A percentile compares a stretch with the other conserved stretches of the same genome.
These are phyloP conservation scores for Xiphophorus hellerii DNA, from an alignment of 2,113 vertebrate genomes.

Conservation along the genomic window DNA sequence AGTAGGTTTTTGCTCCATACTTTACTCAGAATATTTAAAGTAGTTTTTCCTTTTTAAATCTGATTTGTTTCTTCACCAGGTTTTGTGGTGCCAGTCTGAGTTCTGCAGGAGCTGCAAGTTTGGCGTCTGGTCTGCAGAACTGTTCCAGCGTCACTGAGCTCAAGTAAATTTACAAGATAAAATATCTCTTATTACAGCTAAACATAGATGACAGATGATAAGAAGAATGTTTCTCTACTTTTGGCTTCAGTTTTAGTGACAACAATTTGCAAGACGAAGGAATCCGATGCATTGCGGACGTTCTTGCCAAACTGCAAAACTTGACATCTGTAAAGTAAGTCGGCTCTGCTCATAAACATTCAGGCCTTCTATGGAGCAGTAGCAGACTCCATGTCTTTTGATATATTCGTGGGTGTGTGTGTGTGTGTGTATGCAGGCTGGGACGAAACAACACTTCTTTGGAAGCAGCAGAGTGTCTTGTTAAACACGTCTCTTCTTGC, in stretches of 20 bases:
- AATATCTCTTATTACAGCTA: not conserved
- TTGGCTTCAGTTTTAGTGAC: constrained; percentile 82
- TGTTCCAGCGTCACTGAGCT: constrained; percentile 85
- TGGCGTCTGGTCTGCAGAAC: constrained; percentile 77
- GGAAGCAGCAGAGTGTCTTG: constrained; percentile 71
- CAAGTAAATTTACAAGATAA: constrained; percentile 74
- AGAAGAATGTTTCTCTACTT: constrained; percentile 2
- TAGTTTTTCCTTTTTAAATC: not conserved
- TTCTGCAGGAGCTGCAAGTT: constrained; percentile 73
- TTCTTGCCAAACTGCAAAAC: constrained; percentile 75
- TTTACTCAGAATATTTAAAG: not conserved
- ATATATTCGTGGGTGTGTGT: not conserved
- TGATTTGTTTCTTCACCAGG: constrained; percentile 62
- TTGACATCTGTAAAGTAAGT: constrained; percentile 84
- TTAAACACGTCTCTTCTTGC: constrained; percentile 68
- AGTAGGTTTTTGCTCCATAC: constrained; percentile 68
- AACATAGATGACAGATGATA: not conserved
- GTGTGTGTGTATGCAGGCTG: constrained; percentile 76
- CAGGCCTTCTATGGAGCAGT: no score
- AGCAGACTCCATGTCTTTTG: not conserved
- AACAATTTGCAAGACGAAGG: constrained; percentile 82
- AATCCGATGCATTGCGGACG: constrained; percentile 60
- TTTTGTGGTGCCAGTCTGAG: constrained; percentile 82
- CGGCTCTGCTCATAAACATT: not conserved
- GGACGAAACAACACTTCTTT: constrained; percentile 79